Percentiles rank a stretch among this genome's conserved stretches.
These are phyloP conservation scores for Mesoligia furuncula DNA, from an alignment of 2,888 invertebrate species.

Conservation along the genomic window DNA sequence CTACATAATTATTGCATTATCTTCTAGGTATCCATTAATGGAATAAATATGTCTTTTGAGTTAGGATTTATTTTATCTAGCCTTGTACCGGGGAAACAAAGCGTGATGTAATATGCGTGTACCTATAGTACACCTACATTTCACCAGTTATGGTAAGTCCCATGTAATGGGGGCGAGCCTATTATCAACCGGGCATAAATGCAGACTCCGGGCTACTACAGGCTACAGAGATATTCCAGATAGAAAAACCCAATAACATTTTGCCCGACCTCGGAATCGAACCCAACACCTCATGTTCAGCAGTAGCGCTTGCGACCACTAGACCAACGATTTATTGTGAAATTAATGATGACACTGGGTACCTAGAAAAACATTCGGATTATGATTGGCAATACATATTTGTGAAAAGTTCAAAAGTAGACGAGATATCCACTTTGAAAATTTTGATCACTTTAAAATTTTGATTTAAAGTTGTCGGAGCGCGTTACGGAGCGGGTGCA, in stretches of 20 bases:
- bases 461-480: constrained; percentile 14
- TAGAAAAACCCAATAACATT: not conserved
- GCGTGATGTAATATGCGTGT: too few relatives aligned
- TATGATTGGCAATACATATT: not conserved
- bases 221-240: too few relatives aligned
- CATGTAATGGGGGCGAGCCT: not conserved
- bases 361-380: not conserved
- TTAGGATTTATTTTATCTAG: too few relatives aligned
- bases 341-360: not conserved
- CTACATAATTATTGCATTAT: too few relatives aligned
- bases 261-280: not conserved
- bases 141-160: not conserved
- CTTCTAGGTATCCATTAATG: too few relatives aligned
- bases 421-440: constrained; percentile 13
- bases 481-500: not conserved
- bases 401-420: not conserved
- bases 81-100: too few relatives aligned
- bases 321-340: not conserved
- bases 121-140: not conserved
- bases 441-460: constrained; percentile 13
- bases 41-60: too few relatives aligned
- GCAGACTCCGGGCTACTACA: not conserved
- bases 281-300: not conserved
- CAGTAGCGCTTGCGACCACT: not conserved
- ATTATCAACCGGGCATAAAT: not conserved